phyloP scores from a whole-genome alignment of 2,797 vertebrate species.

The Phataginus tricuspis region DNA sequence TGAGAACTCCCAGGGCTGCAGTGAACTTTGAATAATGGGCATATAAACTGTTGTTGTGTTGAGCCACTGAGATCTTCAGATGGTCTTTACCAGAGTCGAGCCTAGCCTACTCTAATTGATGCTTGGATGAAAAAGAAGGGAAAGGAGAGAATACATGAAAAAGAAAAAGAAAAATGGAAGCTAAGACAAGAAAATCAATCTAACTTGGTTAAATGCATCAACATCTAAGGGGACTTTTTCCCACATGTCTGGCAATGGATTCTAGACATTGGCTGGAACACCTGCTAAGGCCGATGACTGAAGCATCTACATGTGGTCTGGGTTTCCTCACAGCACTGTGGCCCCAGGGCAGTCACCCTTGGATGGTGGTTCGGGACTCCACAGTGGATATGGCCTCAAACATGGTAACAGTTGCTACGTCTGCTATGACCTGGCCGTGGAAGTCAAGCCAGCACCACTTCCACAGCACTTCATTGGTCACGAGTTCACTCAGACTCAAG shows the following conservation, averaged over 20 bases:
- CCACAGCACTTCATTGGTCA: neutral
- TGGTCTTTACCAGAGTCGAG: neutral
- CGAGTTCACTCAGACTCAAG: neutral
- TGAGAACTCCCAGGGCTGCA: neutral
- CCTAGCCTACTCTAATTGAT: neutral
- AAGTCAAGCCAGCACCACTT: neutral
- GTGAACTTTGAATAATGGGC: neutral
- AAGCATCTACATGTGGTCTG: too few relatives aligned
- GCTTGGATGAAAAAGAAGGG: neutral
- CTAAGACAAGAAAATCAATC: neutral
- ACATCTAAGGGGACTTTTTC: neutral
- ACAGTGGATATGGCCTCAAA: neutral
- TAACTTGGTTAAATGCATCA: neutral
- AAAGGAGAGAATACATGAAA: neutral
- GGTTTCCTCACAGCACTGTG: neutral
- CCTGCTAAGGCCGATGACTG: fast-evolving
- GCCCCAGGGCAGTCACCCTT: neutral
- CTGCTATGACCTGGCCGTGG: neutral
- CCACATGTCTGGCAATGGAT: neutral
- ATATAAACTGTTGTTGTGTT: neutral
- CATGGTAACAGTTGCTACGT: neutral
- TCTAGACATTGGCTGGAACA: too few relatives aligned
- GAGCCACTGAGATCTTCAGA: neutral
- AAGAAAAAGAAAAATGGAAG: neutral
- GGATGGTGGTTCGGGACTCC: neutral